Percentiles rank a stretch among this genome's conserved stretches.
phyloP scores from a whole-genome alignment of 2,888 invertebrate genomes.

The Apamea sordens region DNA sequence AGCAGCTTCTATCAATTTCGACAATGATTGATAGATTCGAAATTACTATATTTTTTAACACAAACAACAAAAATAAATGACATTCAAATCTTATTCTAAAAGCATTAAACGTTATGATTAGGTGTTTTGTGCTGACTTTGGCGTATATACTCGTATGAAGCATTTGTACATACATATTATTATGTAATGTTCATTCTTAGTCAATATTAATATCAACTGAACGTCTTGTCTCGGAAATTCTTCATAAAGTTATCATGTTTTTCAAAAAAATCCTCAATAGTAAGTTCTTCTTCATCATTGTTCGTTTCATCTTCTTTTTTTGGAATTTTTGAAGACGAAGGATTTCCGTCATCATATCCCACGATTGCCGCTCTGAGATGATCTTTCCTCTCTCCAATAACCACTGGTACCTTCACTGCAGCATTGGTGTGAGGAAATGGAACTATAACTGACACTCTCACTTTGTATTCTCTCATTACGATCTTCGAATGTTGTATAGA shows the following conservation, averaged over 20 bases:
- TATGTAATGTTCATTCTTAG: background rate
- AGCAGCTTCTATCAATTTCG: background rate
- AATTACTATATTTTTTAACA: background rate
- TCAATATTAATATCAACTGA: background rate
- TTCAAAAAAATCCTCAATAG: background rate
- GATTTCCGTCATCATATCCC: background rate
- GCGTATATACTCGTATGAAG: no score
- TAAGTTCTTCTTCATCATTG: background rate
- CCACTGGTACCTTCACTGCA: slow-evolving; percentile 65
- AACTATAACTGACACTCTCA: slow-evolving; percentile 64
- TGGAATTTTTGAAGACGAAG: background rate
- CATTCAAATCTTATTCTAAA: background rate
- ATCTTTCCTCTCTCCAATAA: slow-evolving; percentile 60
- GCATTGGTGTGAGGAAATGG: slow-evolving; percentile 69
- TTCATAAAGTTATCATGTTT: slow-evolving; percentile 8
- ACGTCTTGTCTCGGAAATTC: background rate
- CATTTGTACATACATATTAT: background rate
- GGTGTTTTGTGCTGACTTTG: background rate
- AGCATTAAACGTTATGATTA: no score
- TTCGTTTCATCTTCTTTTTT: background rate
- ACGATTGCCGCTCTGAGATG: background rate
- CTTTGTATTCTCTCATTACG: slow-evolving; percentile 61
- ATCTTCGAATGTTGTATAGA: slow-evolving; percentile 68
- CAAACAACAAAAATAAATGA: no score
- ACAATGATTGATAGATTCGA: background rate